Percentiles rank a stretch among this genome's conserved stretches.
Conservation (phyloP, 1,140 invertebrate species). For the Drosophila navojoa region DNA sequence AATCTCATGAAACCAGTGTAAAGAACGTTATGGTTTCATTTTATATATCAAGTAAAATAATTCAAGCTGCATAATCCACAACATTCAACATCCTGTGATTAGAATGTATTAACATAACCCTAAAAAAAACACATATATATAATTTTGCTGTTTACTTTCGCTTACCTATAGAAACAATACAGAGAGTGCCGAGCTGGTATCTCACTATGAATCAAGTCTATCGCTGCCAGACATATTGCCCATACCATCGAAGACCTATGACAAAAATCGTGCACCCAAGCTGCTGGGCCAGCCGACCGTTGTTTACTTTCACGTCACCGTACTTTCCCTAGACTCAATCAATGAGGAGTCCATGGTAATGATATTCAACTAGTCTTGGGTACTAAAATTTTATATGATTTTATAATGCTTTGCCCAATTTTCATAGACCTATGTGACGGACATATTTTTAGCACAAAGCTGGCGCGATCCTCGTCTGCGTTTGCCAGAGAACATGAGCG, state of each 20-base stretch:
- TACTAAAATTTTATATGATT: not conserved
- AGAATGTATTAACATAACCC: not conserved
- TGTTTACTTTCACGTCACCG: constrained; percentile 95
- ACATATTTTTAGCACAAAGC: constrained; percentile 95
- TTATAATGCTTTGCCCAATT: not conserved
- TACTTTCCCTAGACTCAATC: constrained; percentile 93
- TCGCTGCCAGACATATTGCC: constrained; percentile 93
- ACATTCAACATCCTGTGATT: not conserved
- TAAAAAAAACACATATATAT: too few relatives aligned
- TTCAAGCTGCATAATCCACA: not conserved
- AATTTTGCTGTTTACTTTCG: not conserved
- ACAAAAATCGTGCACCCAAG: constrained; percentile 95
- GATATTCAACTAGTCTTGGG: not conserved
- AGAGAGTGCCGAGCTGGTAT: constrained; percentile 81
- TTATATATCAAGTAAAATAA: too few relatives aligned
- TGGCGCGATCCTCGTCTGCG: constrained; percentile 94
- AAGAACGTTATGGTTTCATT: too few relatives aligned
- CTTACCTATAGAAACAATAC: constrained; percentile 71
- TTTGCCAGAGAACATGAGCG: constrained; percentile 95
- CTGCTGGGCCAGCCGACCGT: constrained; percentile 92
- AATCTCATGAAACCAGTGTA: not conserved
- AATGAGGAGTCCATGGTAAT: constrained; percentile 96
- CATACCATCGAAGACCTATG: constrained; percentile 92
- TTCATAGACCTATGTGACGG: constrained; percentile 94
- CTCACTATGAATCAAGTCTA: constrained; percentile 87